Conservation (phyloP, 2,888 invertebrate species). For the Scelioninae gen. 2 region DNA sequence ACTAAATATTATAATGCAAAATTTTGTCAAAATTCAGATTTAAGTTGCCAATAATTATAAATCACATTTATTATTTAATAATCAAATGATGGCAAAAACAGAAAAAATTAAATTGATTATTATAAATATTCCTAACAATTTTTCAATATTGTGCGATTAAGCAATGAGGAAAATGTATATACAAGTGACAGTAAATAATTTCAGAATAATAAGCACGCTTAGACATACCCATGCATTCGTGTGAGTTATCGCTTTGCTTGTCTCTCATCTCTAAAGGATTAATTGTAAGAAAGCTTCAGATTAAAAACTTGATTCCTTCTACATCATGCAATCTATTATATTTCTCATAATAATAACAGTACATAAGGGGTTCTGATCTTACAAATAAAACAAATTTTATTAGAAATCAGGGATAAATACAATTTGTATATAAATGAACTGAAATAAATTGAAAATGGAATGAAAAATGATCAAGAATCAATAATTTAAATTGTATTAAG, state of each 20-base stretch:
- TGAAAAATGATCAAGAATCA: neutral
- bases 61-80: too few relatives aligned
- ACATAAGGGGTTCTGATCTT: conserved; percentile 16
- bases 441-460: neutral
- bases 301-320: conserved; percentile 57
- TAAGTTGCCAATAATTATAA: too few relatives aligned
- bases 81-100: neutral
- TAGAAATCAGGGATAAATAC: neutral
- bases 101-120: neutral
- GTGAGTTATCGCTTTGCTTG: conserved; percentile 60
- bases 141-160: conserved; percentile 28
- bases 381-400: conserved; percentile 22
- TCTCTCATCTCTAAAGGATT: conserved; percentile 61
- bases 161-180: conserved; percentile 43
- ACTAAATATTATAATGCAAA: too few relatives aligned
- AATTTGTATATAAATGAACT: neutral
- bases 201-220: conserved; percentile 57
- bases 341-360: conserved; percentile 24
- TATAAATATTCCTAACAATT: too few relatives aligned
- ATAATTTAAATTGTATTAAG: neutral
- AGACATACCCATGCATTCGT: conserved; percentile 61
- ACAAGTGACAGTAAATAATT: conserved; percentile 40
- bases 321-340: conserved; percentile 56
- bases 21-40: too few relatives aligned
- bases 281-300: conserved; percentile 60